Percentiles rank a stretch among this genome's conserved stretches.
These are phyloP conservation scores for Actinemys pallida DNA, from an alignment of 2,113 vertebrate species.

Conservation along the genomic window DNA sequence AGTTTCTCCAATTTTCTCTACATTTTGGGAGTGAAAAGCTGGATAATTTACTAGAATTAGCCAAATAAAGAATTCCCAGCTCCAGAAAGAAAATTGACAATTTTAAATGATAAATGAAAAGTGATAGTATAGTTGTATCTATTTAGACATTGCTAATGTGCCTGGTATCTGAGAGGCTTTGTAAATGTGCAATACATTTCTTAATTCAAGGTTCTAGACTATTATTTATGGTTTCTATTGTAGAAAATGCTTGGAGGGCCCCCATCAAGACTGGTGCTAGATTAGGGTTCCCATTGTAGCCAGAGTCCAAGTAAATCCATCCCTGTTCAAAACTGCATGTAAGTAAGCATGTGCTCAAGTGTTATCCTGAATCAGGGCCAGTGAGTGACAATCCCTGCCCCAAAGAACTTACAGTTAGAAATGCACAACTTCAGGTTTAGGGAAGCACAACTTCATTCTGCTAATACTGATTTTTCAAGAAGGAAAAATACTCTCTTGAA, in stretches of 20 bases:
- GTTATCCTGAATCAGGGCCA: not conserved
- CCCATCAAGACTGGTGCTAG: not conserved
- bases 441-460: not conserved
- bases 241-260: not conserved
- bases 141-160: not conserved
- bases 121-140: not conserved
- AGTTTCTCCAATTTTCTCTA: not conserved
- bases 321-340: not conserved
- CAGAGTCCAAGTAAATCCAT: not conserved
- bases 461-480: not conserved
- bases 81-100: not conserved
- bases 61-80: constrained; percentile 7
- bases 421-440: not conserved
- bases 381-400: not conserved
- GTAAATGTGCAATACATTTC: not conserved
- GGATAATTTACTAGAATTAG: not conserved
- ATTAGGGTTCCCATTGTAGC: not conserved
- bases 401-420: not conserved
- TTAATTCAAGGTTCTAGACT: not conserved
- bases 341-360: not conserved
- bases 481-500: not conserved
- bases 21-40: not conserved
- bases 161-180: not conserved
- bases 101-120: not conserved
- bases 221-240: not conserved